Evolutionary conservation across 2,113 vertebrate species (phyloP).

Genomic region (Chlorocebus sabaeus): DNA sequence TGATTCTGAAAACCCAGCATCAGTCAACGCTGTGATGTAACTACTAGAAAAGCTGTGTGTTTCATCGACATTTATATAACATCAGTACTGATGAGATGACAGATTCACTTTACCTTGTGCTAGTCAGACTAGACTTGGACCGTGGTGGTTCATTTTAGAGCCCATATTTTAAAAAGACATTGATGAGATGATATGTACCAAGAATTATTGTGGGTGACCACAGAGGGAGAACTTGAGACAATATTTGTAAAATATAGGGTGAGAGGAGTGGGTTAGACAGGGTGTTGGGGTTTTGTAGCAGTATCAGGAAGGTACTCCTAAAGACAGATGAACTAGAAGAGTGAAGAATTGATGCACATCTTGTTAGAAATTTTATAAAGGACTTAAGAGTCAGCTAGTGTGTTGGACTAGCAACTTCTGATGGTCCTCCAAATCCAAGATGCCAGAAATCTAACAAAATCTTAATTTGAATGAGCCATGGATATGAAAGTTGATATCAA

Average conservation of each 20-base stretch:
- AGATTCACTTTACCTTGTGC: background rate
- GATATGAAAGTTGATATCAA: conserved; percentile 39
- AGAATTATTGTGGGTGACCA: background rate
- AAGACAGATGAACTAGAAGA: background rate
- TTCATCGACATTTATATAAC: background rate
- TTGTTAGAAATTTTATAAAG: background rate
- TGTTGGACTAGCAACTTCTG: background rate
- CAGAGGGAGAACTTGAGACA: background rate
- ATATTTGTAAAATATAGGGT: background rate
- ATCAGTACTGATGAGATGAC: background rate
- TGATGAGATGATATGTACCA: background rate
- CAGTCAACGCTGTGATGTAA: background rate
- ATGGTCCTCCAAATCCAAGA: background rate
- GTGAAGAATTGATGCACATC: background rate
- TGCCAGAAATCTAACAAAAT: conserved; percentile 11
- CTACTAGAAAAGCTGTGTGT: background rate
- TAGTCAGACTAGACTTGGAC: background rate
- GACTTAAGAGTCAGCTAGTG: background rate
- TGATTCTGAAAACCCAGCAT: conserved; percentile 2
- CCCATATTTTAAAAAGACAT: background rate
- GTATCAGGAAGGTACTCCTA: background rate
- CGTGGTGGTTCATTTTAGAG: background rate
- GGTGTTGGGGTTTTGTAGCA: background rate
- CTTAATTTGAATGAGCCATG: background rate
- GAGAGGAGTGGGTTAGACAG: background rate